Conservation (phyloP, 2,113 vertebrate species). For the Felis chaus region DNA sequence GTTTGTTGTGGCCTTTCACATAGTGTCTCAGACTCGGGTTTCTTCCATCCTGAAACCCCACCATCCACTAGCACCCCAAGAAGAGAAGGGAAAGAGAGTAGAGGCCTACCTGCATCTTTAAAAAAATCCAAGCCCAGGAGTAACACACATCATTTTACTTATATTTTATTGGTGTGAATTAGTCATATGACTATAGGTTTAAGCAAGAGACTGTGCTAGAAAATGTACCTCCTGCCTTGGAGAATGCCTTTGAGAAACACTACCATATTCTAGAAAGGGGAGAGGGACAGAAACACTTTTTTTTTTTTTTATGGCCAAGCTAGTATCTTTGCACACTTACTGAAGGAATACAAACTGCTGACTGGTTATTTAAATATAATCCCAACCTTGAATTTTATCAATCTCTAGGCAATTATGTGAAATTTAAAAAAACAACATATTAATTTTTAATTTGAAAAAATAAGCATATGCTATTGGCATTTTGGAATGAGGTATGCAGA, state of each 20-base stretch:
- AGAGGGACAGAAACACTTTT: too few relatives aligned
- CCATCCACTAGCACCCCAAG: background rate
- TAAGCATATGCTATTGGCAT: background rate
- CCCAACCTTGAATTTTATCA: background rate
- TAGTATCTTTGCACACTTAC: background rate
- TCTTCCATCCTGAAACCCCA: background rate
- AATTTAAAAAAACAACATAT: background rate
- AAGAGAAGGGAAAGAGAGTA: background rate
- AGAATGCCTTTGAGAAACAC: background rate
- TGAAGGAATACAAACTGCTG: background rate
- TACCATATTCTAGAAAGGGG: background rate
- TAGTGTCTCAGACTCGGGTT: background rate
- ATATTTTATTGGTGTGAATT: background rate
- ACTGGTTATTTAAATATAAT: background rate
- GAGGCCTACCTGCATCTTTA: background rate
- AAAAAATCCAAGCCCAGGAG: background rate
- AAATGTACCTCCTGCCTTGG: background rate
- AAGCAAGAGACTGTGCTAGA: background rate
- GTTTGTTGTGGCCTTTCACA: background rate
- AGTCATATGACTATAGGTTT: background rate
- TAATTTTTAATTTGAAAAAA: background rate
- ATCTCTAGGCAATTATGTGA: background rate
- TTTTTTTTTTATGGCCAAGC: background rate
- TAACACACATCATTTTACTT: background rate
- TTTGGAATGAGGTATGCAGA: background rate